Conservation (phyloP, 2,797 vertebrate species). For the Sebastes oblongus region DNA sequence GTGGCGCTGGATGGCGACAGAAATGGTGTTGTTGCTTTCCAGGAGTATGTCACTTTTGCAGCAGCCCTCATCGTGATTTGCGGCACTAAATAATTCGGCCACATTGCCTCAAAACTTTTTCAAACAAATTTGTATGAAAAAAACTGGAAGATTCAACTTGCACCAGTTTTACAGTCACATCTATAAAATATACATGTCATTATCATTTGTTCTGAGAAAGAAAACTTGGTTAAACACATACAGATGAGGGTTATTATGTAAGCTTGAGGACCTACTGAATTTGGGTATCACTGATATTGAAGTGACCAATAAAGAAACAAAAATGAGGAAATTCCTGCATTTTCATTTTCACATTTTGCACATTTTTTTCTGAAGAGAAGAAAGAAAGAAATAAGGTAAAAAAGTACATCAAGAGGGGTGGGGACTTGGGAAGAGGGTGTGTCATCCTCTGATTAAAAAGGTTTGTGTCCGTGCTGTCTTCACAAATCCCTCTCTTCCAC, state of each 20-base stretch:
- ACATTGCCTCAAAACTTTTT: too few species aligned
- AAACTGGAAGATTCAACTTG: background rate
- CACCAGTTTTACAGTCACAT: background rate
- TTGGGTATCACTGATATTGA: background rate
- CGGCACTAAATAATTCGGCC: too few species aligned
- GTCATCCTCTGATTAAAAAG: constrained; percentile 28
- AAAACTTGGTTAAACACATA: background rate
- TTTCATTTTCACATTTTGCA: too few species aligned
- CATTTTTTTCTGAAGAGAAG: too few species aligned
- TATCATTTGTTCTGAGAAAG: background rate
- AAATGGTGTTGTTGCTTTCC: too few species aligned
- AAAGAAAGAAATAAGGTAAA: too few species aligned
- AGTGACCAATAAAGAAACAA: background rate
- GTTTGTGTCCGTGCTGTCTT: background rate
- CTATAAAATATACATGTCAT: background rate
- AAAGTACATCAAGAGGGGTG: background rate
- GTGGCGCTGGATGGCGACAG: too few species aligned
- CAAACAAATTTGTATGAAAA: too few species aligned
- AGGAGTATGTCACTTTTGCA: too few species aligned
- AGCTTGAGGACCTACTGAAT: background rate
- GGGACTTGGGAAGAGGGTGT: background rate
- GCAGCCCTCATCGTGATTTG: too few species aligned
- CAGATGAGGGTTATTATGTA: background rate
- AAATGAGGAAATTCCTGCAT: background rate
- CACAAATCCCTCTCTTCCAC: background rate